Conservation (phyloP, 2,888 invertebrate genomes). For the Troides aeacus region DNA sequence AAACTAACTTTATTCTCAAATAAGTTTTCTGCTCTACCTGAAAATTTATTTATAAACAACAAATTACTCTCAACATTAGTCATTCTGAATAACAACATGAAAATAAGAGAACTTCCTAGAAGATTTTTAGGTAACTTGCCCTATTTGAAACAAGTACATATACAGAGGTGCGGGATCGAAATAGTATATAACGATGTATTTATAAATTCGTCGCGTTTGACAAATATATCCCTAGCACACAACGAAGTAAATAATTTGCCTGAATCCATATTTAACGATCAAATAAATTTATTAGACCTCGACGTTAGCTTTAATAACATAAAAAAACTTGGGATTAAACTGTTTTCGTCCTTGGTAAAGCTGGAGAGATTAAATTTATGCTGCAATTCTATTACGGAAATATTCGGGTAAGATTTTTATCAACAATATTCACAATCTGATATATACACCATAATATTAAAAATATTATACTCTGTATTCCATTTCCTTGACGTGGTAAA, state of each 20-base stretch:
- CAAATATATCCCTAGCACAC: constrained; percentile 80
- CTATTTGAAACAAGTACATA: constrained; percentile 76
- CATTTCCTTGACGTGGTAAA: too few species aligned
- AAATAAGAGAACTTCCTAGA: constrained; percentile 79
- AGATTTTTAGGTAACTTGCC: constrained; percentile 82
- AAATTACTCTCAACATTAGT: constrained; percentile 75
- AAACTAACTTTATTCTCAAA: constrained; percentile 85
- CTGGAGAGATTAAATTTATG: constrained; percentile 82
- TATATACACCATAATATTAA: constrained; percentile 15
- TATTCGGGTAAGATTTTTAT: constrained; percentile 75
- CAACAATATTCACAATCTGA: constrained; percentile 26
- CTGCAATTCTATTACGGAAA: constrained; percentile 81
- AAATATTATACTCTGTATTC: neutral
- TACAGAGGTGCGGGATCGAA: constrained; percentile 79
- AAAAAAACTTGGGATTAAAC: constrained; percentile 74
- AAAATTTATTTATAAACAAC: constrained; percentile 79
- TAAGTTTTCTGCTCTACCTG: constrained; percentile 82
- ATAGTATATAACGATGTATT: constrained; percentile 82
- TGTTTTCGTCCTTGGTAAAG: constrained; percentile 79
- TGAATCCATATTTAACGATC: constrained; percentile 81
- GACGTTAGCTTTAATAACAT: constrained; percentile 84
- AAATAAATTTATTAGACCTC: constrained; percentile 81
- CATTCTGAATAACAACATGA: constrained; percentile 79
- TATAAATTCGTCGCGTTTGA: constrained; percentile 78
- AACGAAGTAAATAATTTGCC: constrained; percentile 81